Base-by-base conservation (phyloP, 1,140 invertebrate genomes). In the Drosophila kanapiae region DNA sequence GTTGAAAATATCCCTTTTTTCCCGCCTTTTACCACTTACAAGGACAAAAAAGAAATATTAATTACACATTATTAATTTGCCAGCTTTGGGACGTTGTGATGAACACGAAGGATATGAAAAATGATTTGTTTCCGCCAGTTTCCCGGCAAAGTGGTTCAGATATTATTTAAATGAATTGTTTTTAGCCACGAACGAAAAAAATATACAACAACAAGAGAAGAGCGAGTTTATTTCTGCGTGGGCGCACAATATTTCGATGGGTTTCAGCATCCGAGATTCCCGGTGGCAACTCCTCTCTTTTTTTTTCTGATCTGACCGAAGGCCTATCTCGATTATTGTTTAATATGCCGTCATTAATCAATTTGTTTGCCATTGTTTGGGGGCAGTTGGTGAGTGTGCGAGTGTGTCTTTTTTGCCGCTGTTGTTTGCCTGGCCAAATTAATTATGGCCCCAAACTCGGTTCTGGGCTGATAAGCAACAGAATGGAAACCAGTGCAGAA, bases 141-240 rank as follows among this genome's bases (percentile, higher is more conserved):
- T 54, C 33, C 68, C 43, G 45, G 57, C 72, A 67, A 87, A 87
- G 80, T 88, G 84, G 70, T 49, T 75, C 65, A 29, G 84, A 86
- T 88, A 87, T 87, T 87, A 88, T 87, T 87, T 87, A 87, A 87
- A 87, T 87, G 84, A 87, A 87, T 87, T 88, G 84, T 88, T 88
- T 87, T 80, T 78, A 78, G 77, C 61, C 43, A 43, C 56, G 40
- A 58, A 75, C 57, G 53, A 23, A 23, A 23, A 23, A 23, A 23
- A 23, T n/a, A n/a, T n/a, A 35, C 54, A 65, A 35, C 29, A 74
- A 27, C 40, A 59, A 38, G 23, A 51, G 11, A 6, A 80, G 71
- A 80, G 54, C 64, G 49, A 23, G 23, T 23, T 23, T 70, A n/a
- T 60, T 72, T 72, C 67, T 72, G 84, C 80, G 83, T 87, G 83